Evolutionary conservation across 2,888 invertebrate species (phyloP).

Genomic region (Epinotia demarniana): DNA sequence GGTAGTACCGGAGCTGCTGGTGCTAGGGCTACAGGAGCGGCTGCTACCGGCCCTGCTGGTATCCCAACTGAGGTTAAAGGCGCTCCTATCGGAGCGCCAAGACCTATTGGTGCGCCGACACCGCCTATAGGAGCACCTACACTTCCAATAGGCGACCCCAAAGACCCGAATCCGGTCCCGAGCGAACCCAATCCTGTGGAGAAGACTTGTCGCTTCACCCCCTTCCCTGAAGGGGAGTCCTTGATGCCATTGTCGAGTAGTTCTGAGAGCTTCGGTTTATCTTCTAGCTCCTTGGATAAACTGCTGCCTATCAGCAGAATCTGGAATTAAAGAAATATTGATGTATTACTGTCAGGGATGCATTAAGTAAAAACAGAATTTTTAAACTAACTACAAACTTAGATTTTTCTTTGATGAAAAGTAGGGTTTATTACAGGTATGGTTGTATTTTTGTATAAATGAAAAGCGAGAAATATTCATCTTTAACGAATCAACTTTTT

Average conservation of each 20-base stretch:
- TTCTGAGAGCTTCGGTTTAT: slow-evolving; percentile 68
- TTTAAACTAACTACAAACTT: too few species aligned
- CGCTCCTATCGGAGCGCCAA: slow-evolving; percentile 2
- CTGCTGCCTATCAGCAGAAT: slow-evolving; percentile 72
- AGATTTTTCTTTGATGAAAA: too few species aligned
- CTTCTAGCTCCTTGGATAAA: slow-evolving; percentile 66
- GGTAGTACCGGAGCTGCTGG: slow-evolving; percentile 53
- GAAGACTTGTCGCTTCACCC: slow-evolving; percentile 69
- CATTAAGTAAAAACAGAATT: neutral
- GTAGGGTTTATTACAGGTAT: too few species aligned
- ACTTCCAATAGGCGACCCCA: slow-evolving; percentile 8
- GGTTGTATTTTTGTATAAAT: too few species aligned
- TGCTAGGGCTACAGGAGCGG: slow-evolving; percentile 51
- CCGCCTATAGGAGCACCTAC: slow-evolving; percentile 7
- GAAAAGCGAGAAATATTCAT: too few species aligned
- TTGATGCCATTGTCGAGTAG: slow-evolving; percentile 71
- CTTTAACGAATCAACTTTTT: too few species aligned
- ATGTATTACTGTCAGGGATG: neutral
- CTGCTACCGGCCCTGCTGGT: slow-evolving; percentile 44
- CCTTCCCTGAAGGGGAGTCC: slow-evolving; percentile 66
- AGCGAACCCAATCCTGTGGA: slow-evolving; percentile 51
- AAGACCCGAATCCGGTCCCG: slow-evolving; percentile 13
- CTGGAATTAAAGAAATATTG: slow-evolving; percentile 58
- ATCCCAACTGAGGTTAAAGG: slow-evolving; percentile 38
- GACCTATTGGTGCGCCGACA: neutral